phyloP scores from a whole-genome alignment of 2,888 invertebrate genomes.

The Hermaeophaga mercurialis region DNA sequence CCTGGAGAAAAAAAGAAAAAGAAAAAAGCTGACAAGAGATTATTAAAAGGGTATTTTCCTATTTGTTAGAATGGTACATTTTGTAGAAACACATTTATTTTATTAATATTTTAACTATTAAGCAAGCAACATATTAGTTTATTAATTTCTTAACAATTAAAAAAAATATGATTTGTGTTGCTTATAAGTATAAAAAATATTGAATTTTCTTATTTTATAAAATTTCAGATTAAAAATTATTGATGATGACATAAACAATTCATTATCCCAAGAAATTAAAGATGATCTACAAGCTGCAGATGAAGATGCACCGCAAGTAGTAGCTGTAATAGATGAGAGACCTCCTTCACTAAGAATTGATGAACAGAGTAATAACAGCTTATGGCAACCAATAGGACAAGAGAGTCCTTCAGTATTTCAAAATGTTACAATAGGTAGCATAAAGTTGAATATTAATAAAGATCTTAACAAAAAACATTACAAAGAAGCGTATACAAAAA shows the following conservation, averaged over 20 bases:
- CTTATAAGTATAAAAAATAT: no score
- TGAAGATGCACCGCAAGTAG: constrained; percentile 92
- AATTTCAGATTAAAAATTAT: constrained; percentile 75
- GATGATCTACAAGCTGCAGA: constrained; percentile 72
- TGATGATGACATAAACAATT: constrained; percentile 77
- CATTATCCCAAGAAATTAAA: constrained; percentile 67
- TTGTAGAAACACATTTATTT: no score
- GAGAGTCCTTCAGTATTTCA: constrained; percentile 19
- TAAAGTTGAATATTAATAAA: constrained; percentile 31
- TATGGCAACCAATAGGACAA: constrained; percentile 52
- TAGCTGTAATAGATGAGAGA: constrained; percentile 84
- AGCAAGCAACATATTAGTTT: no score
- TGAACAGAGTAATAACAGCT: constrained; percentile 50
- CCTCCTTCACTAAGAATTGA: constrained; percentile 65
- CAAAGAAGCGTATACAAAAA: constrained; percentile 13
- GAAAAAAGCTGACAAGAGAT: constrained; percentile 60
- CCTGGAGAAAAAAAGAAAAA: constrained; percentile 71
- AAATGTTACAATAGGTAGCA: constrained; percentile 28
- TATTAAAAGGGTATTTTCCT: constrained; percentile 44
- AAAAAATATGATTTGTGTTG: no score
- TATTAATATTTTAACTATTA: no score
- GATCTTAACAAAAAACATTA: constrained; percentile 12
- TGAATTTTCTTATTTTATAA: no score
- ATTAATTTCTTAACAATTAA: no score
- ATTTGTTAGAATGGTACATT: no score